Conservation (phyloP, 2,888 invertebrate species). For the Cryptocephalus moraei region DNA sequence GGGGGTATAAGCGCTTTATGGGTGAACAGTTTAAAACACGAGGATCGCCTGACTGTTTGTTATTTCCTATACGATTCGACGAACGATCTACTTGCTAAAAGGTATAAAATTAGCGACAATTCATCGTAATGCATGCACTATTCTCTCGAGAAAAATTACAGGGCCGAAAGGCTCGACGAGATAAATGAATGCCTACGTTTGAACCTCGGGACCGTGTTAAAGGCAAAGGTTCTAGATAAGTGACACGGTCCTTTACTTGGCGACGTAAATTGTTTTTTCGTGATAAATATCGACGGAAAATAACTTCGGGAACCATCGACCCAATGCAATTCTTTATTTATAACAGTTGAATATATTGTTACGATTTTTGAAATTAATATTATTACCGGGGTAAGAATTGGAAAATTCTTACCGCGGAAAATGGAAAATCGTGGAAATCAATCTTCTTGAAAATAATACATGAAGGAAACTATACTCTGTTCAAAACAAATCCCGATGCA, state of each 20-base stretch:
- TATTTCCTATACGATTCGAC: too few species aligned
- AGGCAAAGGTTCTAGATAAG: constrained; percentile 11
- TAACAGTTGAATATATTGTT: too few species aligned
- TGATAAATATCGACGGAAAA: constrained; percentile 9
- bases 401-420: too few species aligned
- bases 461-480: too few species aligned
- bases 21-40: too few species aligned
- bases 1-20: too few species aligned
- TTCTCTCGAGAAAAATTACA: constrained; percentile 14
- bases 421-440: too few species aligned
- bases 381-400: too few species aligned
- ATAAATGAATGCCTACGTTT: constrained; percentile 20
- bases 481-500: too few species aligned
- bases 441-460: too few species aligned
- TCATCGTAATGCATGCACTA: constrained; percentile 8
- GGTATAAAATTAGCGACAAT: constrained; percentile 13
- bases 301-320: constrained; percentile 9
- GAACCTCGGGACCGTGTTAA: constrained; percentile 13
- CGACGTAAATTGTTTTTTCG: constrained; percentile 15
- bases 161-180: constrained; percentile 7
- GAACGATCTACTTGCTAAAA: background rate
- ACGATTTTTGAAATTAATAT: too few species aligned
- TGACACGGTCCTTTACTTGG: constrained; percentile 10
- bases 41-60: too few species aligned
- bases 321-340: background rate